Percentiles rank a stretch among this genome's conserved stretches.
These are phyloP conservation scores for Thyatira batis DNA, from an alignment of 2,888 invertebrate genomes.

Conservation along the genomic window DNA sequence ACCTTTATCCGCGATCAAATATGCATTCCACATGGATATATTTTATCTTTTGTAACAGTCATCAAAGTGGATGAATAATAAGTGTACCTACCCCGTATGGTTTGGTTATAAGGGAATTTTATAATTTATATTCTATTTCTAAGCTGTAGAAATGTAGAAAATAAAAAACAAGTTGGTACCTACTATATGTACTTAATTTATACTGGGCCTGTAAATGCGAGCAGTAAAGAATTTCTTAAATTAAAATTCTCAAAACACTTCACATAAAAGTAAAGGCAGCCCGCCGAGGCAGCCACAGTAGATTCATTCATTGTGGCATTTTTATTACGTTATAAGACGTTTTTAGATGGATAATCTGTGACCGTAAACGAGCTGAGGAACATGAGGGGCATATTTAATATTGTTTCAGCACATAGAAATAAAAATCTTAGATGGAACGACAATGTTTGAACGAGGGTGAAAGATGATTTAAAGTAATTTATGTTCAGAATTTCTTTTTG, in stretches of 20 bases:
- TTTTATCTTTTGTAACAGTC: no score
- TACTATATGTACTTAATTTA: background rate
- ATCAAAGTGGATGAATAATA: no score
- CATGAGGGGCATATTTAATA: slow-evolving; percentile 58
- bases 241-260: slow-evolving; percentile 60
- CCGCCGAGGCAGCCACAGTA: slow-evolving; percentile 39
- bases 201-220: slow-evolving; percentile 8
- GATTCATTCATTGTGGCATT: slow-evolving; percentile 62
- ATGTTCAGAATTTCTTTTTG: slow-evolving; percentile 7
- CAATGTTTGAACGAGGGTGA: slow-evolving; percentile 14
- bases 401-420: slow-evolving; percentile 50
- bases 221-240: slow-evolving; percentile 47
- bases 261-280: slow-evolving; percentile 43
- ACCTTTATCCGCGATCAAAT: background rate
- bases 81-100: no score
- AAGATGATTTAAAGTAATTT: background rate
- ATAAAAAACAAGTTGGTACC: no score
- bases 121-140: no score
- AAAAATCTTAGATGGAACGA: slow-evolving; percentile 38
- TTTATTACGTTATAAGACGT: slow-evolving; percentile 65
- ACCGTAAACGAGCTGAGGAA: slow-evolving; percentile 56
- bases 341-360: slow-evolving; percentile 66
- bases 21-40: background rate
- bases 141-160: background rate
- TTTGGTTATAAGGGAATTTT: no score